These are phyloP conservation scores for Galago senegalensis DNA, from an alignment of 2,797 vertebrate genomes.

Conservation along the genomic window DNA sequence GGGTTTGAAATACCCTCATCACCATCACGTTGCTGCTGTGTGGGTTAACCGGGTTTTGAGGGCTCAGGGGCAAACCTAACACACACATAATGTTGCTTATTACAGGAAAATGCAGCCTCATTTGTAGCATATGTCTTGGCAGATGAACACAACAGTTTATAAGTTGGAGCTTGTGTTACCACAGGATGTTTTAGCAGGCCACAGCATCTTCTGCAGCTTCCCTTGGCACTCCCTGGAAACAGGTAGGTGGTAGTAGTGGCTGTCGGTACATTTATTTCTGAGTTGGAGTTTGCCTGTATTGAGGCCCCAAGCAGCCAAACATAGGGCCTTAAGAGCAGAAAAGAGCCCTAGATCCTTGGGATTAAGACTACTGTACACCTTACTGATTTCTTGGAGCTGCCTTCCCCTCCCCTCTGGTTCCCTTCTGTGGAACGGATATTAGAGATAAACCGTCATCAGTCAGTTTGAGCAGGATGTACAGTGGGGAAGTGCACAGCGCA, in stretches of 20 bases:
- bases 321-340: neutral
- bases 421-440: neutral
- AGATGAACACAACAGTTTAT: neutral
- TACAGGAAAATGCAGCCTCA: neutral
- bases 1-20: neutral
- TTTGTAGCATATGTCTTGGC: neutral
- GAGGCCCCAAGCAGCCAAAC: neutral
- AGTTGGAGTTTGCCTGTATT: neutral
- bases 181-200: neutral
- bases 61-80: neutral
- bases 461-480: neutral
- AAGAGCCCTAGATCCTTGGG: neutral
- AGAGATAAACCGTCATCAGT: neutral
- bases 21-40: neutral
- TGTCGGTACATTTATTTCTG: neutral
- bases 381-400: neutral
- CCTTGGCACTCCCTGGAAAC: neutral
- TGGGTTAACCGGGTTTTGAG: neutral
- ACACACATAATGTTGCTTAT: neutral
- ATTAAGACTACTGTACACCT: neutral
- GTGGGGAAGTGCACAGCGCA: neutral
- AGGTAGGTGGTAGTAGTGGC: neutral
- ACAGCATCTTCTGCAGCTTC: neutral
- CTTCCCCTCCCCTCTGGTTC: neutral
- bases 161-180: neutral